These are phyloP conservation scores for Ochlodes sylvanus DNA, from an alignment of 2,888 invertebrate species.

Conservation along the genomic window DNA sequence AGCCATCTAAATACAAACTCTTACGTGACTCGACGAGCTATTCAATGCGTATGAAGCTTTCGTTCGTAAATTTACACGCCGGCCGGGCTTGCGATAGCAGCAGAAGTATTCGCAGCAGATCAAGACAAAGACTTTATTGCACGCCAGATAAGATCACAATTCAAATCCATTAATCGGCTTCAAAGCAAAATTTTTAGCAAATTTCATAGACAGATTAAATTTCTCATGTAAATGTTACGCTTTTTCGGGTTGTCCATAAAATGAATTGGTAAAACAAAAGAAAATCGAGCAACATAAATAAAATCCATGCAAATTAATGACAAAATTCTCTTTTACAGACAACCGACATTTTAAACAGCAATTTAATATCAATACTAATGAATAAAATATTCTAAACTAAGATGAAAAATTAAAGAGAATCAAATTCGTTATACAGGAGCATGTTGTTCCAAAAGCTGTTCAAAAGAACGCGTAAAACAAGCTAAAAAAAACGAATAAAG, in stretches of 20 bases:
- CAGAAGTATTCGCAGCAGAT: conserved; percentile 19
- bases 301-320: neutral
- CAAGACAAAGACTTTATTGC: conserved; percentile 18
- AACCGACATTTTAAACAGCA: conserved; percentile 26
- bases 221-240: conserved; percentile 27
- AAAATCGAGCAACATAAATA: neutral
- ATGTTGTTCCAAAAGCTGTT: conserved; percentile 24
- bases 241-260: conserved; percentile 22
- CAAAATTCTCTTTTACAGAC: conserved; percentile 24
- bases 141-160: conserved; percentile 18
- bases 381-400: neutral
- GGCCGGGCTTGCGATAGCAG: conserved; percentile 25
- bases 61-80: conserved; percentile 21
- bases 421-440: neutral
- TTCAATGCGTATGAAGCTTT: conserved; percentile 31
- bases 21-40: conserved; percentile 33
- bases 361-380: conserved; percentile 19
- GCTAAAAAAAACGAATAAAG: conserved; percentile 13
- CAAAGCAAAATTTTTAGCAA: conserved; percentile 32
- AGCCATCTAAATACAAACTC: conserved; percentile 4
- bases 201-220: neutral
- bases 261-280: neutral
- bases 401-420: neutral
- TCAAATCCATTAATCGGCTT: conserved; percentile 25
- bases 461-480: conserved; percentile 5